Conservation (phyloP, 2,888 invertebrate genomes). For the Tuberolachnus salignus region DNA sequence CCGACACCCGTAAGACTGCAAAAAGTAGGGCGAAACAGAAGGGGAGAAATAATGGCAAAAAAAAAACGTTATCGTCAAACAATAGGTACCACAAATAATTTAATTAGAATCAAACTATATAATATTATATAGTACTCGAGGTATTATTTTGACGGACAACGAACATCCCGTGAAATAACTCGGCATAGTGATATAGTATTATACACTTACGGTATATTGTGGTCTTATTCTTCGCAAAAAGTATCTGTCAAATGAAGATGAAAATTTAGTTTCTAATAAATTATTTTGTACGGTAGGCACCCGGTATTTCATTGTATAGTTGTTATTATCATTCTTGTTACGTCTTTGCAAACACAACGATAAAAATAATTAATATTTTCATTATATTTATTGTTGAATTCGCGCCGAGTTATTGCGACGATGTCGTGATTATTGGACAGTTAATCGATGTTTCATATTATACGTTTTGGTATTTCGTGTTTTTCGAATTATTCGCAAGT, state of each 20-base stretch:
- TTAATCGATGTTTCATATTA: too few species aligned
- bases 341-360: too few species aligned
- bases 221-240: slow-evolving; percentile 20
- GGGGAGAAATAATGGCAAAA: too few species aligned
- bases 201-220: slow-evolving; percentile 2
- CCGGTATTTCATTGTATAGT: too few species aligned
- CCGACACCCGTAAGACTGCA: background rate
- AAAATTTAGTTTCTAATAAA: slow-evolving; percentile 2
- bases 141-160: slow-evolving; percentile 25
- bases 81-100: slow-evolving; percentile 22
- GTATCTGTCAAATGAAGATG: background rate
- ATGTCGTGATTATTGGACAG: too few species aligned
- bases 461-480: too few species aligned
- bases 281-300: background rate
- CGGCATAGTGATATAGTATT: background rate
- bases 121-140: background rate
- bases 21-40: slow-evolving; percentile 38
- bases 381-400: too few species aligned
- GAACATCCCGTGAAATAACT: slow-evolving; percentile 6
- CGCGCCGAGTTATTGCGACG: too few species aligned
- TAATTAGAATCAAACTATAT: slow-evolving; percentile 32
- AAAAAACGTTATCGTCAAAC: slow-evolving; percentile 3
- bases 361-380: too few species aligned
- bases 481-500: too few species aligned
- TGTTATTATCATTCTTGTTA: too few species aligned